A percentile compares a stretch with the other conserved stretches of the same genome.
Conservation (phyloP, 2,888 invertebrate genomes). For the Nymphalis urticae region DNA sequence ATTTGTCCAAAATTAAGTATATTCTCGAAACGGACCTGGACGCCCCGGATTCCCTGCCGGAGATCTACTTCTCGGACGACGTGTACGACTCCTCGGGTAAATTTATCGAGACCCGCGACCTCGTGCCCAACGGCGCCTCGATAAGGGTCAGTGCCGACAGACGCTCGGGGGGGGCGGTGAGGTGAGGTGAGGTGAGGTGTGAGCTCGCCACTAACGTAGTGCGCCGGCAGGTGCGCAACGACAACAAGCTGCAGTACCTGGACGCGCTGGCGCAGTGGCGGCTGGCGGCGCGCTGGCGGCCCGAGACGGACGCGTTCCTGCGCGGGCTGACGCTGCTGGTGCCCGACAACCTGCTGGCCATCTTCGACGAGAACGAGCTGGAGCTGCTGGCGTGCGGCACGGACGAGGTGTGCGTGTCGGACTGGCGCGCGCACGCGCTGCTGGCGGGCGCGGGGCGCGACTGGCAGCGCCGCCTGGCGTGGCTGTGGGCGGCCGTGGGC, state of each 20-base stretch:
- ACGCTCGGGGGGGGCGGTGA: not conserved
- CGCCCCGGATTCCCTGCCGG: conserved; percentile 85
- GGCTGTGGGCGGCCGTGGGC: conserved; percentile 91
- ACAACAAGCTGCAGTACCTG: conserved; percentile 90
- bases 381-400: conserved; percentile 97
- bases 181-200: too few species aligned
- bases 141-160: conserved; percentile 60
- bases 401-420: conserved; percentile 93
- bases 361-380: conserved; percentile 97
- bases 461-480: conserved; percentile 91
- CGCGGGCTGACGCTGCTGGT: conserved; percentile 95
- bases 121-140: conserved; percentile 91
- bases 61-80: conserved; percentile 94
- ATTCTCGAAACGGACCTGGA: conserved; percentile 95
- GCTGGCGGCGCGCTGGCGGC: conserved; percentile 89
- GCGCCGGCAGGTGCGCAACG: conserved; percentile 83
- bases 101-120: conserved; percentile 88
- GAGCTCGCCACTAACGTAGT: not conserved
- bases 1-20: conserved; percentile 95
- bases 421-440: conserved; percentile 94
- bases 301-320: conserved; percentile 93
- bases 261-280: conserved; percentile 95
- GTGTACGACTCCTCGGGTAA: conserved; percentile 90
- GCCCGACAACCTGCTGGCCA: conserved; percentile 95
- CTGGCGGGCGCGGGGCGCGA: conserved; percentile 90